Base-by-base conservation (phyloP, 2,888 invertebrate species). In the Petrolisthes cinctipes region DNA sequence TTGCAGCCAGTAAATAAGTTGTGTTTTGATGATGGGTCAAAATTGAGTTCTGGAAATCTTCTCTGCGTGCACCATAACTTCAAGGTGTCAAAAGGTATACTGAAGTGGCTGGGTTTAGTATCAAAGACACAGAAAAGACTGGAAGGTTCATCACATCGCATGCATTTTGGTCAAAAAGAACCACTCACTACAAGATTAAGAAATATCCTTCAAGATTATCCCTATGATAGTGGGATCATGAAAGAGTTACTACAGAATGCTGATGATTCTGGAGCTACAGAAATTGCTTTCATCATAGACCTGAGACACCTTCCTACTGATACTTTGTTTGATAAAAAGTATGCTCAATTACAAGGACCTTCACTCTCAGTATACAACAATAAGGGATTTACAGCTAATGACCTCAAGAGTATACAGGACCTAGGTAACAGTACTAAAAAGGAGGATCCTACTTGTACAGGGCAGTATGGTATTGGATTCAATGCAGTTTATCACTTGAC, bases 391-490 rank as follows among this genome's bases (percentile, higher is more conserved):
- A 82, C 82, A 57, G 82, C 82, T 20, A 76, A 54, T 9, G 86
- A 86, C 75, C 66, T 86, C 5, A 17, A 76, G 71, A 78, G 82
- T 66, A 86, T 86, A 23, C 86, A 86, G 53, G 57, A 86, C 37
- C 23, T 86, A 53, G 86, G 86, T 20, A 79, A 86, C 37, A 86
- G 86, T 53, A 82, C 54, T n/a, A 86, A 82, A 68, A 82, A 23
- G n/a, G 20, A 76, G n/a, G 82, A 86, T 17, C 86, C 86, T 54
- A 78, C 78, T 5, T 82, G 66, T 14, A 86, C 86, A 76, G 86
- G 86, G 37, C 86, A 86, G 73, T 86, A 86, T 68, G 86, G 86
- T 5, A 86, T 86, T 68, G 86, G 86, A 14, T 86, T 86, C 71
- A 86, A 86, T 78, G 86, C 86, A 17, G 86, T 86, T 20, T 86